phyloP scores from a whole-genome alignment of 2,113 vertebrate species.

The Pheucticus melanocephalus region DNA sequence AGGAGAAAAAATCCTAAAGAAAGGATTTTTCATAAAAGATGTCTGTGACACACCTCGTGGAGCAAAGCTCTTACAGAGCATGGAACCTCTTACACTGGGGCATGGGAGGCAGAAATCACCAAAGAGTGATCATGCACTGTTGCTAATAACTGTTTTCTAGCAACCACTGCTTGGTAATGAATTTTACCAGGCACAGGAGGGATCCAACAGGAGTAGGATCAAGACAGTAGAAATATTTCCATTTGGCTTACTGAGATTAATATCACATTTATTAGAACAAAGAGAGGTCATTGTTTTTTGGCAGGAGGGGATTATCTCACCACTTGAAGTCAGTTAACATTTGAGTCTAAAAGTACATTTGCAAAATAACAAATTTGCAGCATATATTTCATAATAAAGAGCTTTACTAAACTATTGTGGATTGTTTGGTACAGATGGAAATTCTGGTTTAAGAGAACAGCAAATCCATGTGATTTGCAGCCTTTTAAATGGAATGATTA shows the following conservation, averaged over 20 bases:
- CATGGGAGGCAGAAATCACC: neutral
- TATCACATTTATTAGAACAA: neutral
- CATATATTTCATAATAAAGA: neutral
- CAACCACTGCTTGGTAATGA: neutral
- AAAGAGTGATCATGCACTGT: neutral
- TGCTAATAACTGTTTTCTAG: neutral
- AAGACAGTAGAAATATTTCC: neutral
- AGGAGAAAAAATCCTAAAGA: too few species aligned
- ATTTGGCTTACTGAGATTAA: neutral
- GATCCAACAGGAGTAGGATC: neutral
- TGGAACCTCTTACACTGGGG: neutral
- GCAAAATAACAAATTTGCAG: neutral
- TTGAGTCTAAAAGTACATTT: neutral
- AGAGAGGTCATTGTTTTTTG: neutral
- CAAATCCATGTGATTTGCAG: constrained; percentile 48
- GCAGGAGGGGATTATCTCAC: neutral
- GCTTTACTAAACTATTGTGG: constrained; percentile 14
- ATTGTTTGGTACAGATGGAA: constrained; percentile 35
- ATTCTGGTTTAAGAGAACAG: constrained; percentile 38
- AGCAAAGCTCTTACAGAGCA: neutral
- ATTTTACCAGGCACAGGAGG: neutral
- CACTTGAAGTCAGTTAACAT: neutral
- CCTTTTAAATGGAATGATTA: constrained; percentile 49
- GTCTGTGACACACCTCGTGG: neutral
- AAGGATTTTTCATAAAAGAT: too few species aligned